phyloP scores from a whole-genome alignment of 1,140 invertebrate genomes.

The Cydia fagiglandana region DNA sequence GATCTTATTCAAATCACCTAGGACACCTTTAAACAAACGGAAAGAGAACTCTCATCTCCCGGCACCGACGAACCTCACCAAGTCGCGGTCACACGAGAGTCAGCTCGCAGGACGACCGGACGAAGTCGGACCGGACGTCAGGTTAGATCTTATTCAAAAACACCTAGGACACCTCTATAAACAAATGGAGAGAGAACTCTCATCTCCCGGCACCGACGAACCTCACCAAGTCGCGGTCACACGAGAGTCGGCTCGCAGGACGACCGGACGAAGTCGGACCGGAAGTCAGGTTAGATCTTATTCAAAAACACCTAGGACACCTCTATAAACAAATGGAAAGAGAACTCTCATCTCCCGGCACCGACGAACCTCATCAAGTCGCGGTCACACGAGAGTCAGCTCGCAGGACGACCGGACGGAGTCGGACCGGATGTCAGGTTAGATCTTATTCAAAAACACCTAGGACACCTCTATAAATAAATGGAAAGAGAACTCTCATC shows the following conservation, averaged over 20 bases:
- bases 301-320: no score
- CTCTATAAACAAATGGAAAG: slow-evolving; percentile 58
- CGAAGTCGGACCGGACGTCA: slow-evolving; percentile 60
- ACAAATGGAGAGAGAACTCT: slow-evolving; percentile 40
- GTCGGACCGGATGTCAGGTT: slow-evolving; percentile 59
- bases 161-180: no score
- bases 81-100: slow-evolving; percentile 95
- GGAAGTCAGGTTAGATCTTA: slow-evolving; percentile 59
- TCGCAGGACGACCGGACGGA: slow-evolving; percentile 82
- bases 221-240: slow-evolving; percentile 93
- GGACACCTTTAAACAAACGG: slow-evolving; percentile 58
- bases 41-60: slow-evolving; percentile 60
- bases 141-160: slow-evolving; percentile 49
- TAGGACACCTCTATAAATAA: no score
- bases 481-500: slow-evolving; percentile 47
- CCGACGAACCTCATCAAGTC: slow-evolving; percentile 88
- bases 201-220: slow-evolving; percentile 73
- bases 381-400: slow-evolving; percentile 94
- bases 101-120: slow-evolving; percentile 86
- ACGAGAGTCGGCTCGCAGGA: slow-evolving; percentile 91
- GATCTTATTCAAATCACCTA: no score
- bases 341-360: slow-evolving; percentile 56
- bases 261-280: slow-evolving; percentile 78
- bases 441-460: no score
- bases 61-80: slow-evolving; percentile 83